phyloP scores from a whole-genome alignment of 2,888 invertebrate genomes.

The Drosophila nr. perissopoda region DNA sequence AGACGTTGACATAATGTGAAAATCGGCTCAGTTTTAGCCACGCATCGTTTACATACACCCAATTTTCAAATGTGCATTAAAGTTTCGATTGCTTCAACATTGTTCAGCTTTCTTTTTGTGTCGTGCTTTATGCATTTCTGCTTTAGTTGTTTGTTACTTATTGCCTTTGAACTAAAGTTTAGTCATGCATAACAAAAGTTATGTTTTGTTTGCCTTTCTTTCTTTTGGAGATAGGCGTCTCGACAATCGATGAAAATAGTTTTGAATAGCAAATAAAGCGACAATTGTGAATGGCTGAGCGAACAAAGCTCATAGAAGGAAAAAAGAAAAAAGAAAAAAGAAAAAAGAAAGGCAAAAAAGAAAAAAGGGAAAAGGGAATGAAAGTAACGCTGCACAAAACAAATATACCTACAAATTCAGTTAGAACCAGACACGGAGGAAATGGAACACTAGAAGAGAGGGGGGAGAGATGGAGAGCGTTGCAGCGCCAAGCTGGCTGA shows the following conservation, averaged over 20 bases:
- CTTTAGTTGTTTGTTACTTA: constrained; percentile 11
- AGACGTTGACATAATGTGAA: constrained; percentile 21
- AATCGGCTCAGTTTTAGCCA: constrained; percentile 56
- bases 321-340: constrained; percentile 4
- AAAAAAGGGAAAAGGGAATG: constrained; percentile 18
- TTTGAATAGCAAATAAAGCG: constrained; percentile 79
- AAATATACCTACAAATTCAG: constrained; percentile 75
- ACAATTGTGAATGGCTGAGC: constrained; percentile 66
- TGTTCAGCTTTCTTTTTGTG: constrained; percentile 19
- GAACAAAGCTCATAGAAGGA: constrained; percentile 35
- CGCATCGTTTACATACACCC: constrained; percentile 49
- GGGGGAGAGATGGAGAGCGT: neutral
- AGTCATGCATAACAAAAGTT: constrained; percentile 33
- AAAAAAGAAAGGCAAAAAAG: constrained; percentile 5
- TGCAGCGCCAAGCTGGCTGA: constrained; percentile 58
- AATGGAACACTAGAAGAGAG: neutral
- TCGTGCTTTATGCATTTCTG: neutral
- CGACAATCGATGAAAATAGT: constrained; percentile 71
- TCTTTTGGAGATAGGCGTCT: constrained; percentile 18
- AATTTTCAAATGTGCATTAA: neutral
- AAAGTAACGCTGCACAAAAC: constrained; percentile 57
- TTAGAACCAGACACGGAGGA: constrained; percentile 51
- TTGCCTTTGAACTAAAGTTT: constrained; percentile 38
- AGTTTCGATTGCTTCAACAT: constrained; percentile 2
- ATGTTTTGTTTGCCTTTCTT: constrained; percentile 7